Evolutionary conservation across 2,113 vertebrate genomes (phyloP).

Genomic region (Thermophis baileyi): DNA sequence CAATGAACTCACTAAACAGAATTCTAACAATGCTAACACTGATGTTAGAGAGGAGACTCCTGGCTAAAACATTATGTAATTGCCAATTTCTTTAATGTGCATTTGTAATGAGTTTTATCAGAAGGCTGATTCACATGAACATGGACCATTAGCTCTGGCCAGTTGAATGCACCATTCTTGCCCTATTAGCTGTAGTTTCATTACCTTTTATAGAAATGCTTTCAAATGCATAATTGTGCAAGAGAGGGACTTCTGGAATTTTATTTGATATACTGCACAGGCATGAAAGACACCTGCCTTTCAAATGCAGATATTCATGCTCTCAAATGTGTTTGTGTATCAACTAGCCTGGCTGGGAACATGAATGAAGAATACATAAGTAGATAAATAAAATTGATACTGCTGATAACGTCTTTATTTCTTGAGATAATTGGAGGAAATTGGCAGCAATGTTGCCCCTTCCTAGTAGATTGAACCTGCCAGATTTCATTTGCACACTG

Average conservation of each 20-base stretch:
- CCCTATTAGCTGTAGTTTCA: slow-evolving; percentile 58
- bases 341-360: not conserved
- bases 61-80: slow-evolving; percentile 64
- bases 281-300: slow-evolving; percentile 41
- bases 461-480: not conserved
- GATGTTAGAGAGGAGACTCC: slow-evolving; percentile 63
- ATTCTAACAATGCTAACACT: slow-evolving; percentile 55
- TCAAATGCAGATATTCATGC: not conserved
- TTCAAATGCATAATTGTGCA: slow-evolving; percentile 42
- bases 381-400: not conserved
- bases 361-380: not conserved
- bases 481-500: not conserved
- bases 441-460: not conserved
- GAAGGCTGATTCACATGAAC: slow-evolving; percentile 66
- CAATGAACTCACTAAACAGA: slow-evolving; percentile 52
- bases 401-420: not conserved
- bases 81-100: slow-evolving; percentile 68
- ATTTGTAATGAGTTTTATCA: slow-evolving; percentile 72
- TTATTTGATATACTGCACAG: slow-evolving; percentile 32
- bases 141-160: slow-evolving; percentile 63
- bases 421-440: not conserved
- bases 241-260: slow-evolving; percentile 41
- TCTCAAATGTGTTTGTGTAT: not conserved
- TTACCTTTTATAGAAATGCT: slow-evolving; percentile 59
- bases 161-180: slow-evolving; percentile 56